Conservation (phyloP, 2,888 invertebrate species). For the Terebella lapidaria region DNA sequence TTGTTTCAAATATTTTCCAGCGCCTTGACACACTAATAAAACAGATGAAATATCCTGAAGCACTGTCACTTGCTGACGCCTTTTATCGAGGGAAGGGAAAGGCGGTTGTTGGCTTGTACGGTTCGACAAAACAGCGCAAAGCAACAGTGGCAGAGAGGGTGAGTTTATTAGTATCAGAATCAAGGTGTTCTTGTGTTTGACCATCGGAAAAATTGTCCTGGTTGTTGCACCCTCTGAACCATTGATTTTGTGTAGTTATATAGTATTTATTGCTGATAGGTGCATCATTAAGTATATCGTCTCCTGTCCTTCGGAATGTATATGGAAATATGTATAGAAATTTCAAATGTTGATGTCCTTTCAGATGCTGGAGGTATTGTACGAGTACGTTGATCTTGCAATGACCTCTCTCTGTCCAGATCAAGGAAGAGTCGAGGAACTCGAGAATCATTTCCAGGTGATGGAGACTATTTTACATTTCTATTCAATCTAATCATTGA, state of each 20-base stretch:
- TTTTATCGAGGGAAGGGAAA: slow-evolving; percentile 64
- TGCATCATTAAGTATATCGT: no score
- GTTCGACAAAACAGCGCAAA: slow-evolving; percentile 27
- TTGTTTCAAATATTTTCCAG: slow-evolving; percentile 34
- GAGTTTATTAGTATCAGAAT: not conserved
- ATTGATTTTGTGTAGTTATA: no score
- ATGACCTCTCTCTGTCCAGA: slow-evolving; percentile 45
- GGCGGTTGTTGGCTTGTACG: slow-evolving; percentile 56
- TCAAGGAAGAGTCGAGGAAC: slow-evolving; percentile 47
- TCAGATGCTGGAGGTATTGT: slow-evolving; percentile 49
- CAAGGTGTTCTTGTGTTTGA: no score
- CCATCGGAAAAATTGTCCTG: no score
- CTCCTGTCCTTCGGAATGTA: no score
- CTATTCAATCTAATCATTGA: not conserved
- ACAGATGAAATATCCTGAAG: slow-evolving; percentile 59
- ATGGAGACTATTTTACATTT: slow-evolving; percentile 10
- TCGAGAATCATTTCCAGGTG: slow-evolving; percentile 50
- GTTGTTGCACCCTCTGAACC: no score
- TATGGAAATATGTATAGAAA: no score
- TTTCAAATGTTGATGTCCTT: no score
- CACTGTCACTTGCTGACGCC: slow-evolving; percentile 60
- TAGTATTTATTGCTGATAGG: not conserved
- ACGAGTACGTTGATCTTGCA: slow-evolving; percentile 50
- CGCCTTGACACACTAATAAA: slow-evolving; percentile 56
- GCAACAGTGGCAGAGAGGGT: slow-evolving; percentile 42